These are phyloP conservation scores for Epinephelus cyanopodus DNA, from an alignment of 2,113 vertebrate species.

Conservation along the genomic window DNA sequence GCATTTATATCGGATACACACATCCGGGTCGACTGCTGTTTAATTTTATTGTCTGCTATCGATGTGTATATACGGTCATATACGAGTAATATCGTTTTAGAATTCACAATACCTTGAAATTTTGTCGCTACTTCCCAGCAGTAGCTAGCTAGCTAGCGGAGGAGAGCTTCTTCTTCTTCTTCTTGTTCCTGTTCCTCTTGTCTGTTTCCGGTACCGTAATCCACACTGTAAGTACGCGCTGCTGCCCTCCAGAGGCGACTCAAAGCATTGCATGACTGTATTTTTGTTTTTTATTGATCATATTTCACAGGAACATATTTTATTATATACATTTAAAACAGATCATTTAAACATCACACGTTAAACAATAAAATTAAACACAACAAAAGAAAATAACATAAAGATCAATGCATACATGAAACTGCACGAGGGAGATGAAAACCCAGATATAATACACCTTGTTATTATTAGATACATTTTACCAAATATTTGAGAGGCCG, in stretches of 20 bases:
- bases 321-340: too few relatives aligned
- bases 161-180: slow-evolving; percentile 35
- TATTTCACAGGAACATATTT: too few relatives aligned
- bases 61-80: not conserved
- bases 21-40: fast-evolving
- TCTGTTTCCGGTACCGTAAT: slow-evolving; percentile 16
- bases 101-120: slow-evolving; percentile 68
- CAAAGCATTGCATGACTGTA: not conserved
- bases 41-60: not conserved
- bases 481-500: too few relatives aligned
- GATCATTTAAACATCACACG: too few relatives aligned
- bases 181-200: not conserved
- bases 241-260: slow-evolving; percentile 30
- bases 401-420: too few relatives aligned
- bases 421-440: too few relatives aligned
- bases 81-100: not conserved
- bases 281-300: too few relatives aligned
- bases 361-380: too few relatives aligned
- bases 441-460: too few relatives aligned
- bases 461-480: too few relatives aligned
- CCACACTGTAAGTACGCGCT: not conserved
- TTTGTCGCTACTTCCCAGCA: slow-evolving; percentile 66
- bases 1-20: not conserved
- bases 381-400: too few relatives aligned
- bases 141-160: slow-evolving; percentile 71